Evolutionary conservation across 2,888 invertebrate species (phyloP), one percentile per base, ranked within the genome.

Genomic region (Atrina japonica): DNA sequence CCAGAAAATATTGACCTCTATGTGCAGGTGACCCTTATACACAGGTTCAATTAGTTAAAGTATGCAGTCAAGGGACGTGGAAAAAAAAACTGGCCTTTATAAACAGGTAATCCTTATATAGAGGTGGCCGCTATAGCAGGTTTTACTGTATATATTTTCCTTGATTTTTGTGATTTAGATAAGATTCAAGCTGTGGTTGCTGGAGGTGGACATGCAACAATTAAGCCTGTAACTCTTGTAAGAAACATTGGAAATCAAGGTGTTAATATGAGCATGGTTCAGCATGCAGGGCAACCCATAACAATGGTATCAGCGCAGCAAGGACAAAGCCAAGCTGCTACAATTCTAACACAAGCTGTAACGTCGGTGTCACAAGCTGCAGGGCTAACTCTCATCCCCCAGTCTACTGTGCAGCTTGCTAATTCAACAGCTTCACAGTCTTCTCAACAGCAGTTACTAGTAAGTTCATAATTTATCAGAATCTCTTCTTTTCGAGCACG

Each of bases 321-420:
- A 25, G 52, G 40, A 45, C 67, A 70, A 29, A 58, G 40, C 45
- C 61, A 61, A 23, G 45, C 66, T 45, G 52, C 72, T 25, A 55
- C 67, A 27, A 35, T 67, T 29, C 23, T 72, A n/a, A 25, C 59
- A 70, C 73, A 52, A 49, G 55, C 45, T 23, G 50, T 69, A 2
- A 53, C 29, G n/a, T 55, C 27, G 18, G 27, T 45, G 29, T 68
- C 73, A 35, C 67, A 58, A 45, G 66, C 66, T 68, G 60, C 75
- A 76, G 71, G 71, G 18, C 67, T 83, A 35, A 81, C 84, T 9
- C 71, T 85, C 55, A 73, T 83, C 52, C 81, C 82, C 9, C 83
- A 82, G 75, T 73, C 80, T 16, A 75, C 75, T 25, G 69, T 80
- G 23, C 81, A 82, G 71, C 70, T 80, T 23, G 77, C 81, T 21